phyloP scores from a whole-genome alignment of 2,888 invertebrate species.

The Epirrhoe tristata region DNA sequence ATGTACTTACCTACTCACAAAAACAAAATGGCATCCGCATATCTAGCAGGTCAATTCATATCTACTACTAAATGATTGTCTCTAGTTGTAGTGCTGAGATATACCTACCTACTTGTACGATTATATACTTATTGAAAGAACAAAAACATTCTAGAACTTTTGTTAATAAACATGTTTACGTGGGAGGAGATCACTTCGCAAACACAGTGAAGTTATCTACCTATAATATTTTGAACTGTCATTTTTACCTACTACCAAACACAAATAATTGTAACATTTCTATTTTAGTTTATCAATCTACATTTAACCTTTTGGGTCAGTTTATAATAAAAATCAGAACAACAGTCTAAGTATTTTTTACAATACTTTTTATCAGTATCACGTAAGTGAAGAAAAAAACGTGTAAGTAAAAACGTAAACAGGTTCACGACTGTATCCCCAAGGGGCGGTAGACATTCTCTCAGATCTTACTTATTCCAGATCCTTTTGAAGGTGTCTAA shows the following conservation, averaged over 20 bases:
- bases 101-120: slow-evolving; percentile 10
- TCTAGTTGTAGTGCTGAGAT: slow-evolving; percentile 11
- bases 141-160: slow-evolving; percentile 3
- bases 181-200: slow-evolving; percentile 14
- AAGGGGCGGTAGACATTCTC: no score
- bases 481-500: no score
- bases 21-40: slow-evolving; percentile 63
- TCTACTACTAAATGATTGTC: slow-evolving; percentile 10
- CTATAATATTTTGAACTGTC: background rate
- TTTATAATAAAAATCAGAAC: no score
- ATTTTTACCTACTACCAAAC: no score
- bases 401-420: no score
- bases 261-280: no score
- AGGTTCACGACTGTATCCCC: no score
- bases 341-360: no score
- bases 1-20: no score
- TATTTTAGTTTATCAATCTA: background rate
- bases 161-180: slow-evolving; percentile 27
- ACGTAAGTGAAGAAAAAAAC: background rate
- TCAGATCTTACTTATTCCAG: no score
- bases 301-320: no score
- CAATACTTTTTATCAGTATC: background rate
- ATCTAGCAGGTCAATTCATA: slow-evolving; percentile 57
- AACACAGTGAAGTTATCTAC: slow-evolving; percentile 12
- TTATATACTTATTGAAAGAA: no score